Evolutionary conservation across 2,113 vertebrate genomes (phyloP), one percentile per base, ranked within the genome.

Genomic region (Perca fluviatilis): DNA sequence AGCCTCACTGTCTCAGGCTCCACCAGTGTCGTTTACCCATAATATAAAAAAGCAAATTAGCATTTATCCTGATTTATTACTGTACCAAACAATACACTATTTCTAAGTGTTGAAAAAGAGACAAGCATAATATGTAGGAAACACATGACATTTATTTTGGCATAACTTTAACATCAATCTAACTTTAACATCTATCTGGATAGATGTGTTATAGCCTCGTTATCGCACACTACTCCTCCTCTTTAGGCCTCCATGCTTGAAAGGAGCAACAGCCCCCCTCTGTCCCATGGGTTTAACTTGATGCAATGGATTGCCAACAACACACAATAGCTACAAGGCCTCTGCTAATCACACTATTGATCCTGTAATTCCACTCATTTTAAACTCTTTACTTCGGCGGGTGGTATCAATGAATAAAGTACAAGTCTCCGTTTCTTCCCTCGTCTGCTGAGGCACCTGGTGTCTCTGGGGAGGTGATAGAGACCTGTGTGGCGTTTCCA

Each of bases 301-400:
- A 93, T 92, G 77, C 88, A 86, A 93, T 94, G 88, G 90, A 94
- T 95, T 93, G 90, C 91, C 92, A 92, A 91, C 90, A 93, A 89
- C 87, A 91, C 77, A 84, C 93, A 93, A 93, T 88, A 89, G 93
- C 94, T 95, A 95, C 95, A 95, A 95, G 95, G 93, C 84, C 86
- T 94, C 86, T 93, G 91, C 94, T 95, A 96, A 96, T 96, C 95
- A 95, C 91, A 92, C 81, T 95, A 96, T 95, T 93, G 95, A 95
- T 95, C 94, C 91, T 86, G 83, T 94, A 94, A 95, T 93, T 91
- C 91, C 80, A 70, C 87, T 90, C 87, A 94, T 95, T 96, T 95
- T 84, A 92, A 95, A 93, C 89, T 93, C 92, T 93, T 95, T 95
- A 95, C 89, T 92, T 88, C 68, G 53, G 92, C 92, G 88, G 92